These are phyloP conservation scores for Tyrannus savana DNA, from an alignment of 2,113 vertebrate genomes.

Conservation along the genomic window DNA sequence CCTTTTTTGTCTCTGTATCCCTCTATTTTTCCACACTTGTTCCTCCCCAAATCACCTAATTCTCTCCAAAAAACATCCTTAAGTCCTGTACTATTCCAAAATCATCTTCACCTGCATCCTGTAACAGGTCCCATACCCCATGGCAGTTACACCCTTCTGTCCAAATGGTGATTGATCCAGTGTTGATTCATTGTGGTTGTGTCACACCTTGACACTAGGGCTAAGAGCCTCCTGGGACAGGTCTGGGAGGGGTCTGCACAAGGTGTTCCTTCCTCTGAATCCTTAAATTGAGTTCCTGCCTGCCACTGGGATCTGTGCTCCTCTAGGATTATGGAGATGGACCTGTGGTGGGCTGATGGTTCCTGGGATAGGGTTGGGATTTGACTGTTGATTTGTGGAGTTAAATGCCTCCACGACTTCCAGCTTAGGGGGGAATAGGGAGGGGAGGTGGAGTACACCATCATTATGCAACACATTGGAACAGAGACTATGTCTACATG, in stretches of 20 bases:
- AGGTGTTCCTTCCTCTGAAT: background rate
- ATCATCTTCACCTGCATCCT: background rate
- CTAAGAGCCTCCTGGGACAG: background rate
- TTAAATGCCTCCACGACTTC: background rate
- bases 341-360: background rate
- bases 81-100: background rate
- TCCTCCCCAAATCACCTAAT: background rate
- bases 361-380: background rate
- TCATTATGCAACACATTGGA: background rate
- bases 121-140: accelerated
- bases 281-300: background rate
- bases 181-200: accelerated
- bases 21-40: background rate
- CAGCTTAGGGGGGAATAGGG: accelerated
- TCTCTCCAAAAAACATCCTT: background rate
- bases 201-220: background rate
- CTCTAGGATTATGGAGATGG: background rate
- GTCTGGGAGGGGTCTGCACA: background rate
- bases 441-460: background rate
- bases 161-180: background rate
- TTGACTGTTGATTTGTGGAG: background rate
- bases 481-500: background rate
- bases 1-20: background rate
- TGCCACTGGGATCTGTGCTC: background rate
- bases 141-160: background rate